These are phyloP conservation scores for Scomber scombrus DNA, from an alignment of 2,113 vertebrate species.

Conservation along the genomic window DNA sequence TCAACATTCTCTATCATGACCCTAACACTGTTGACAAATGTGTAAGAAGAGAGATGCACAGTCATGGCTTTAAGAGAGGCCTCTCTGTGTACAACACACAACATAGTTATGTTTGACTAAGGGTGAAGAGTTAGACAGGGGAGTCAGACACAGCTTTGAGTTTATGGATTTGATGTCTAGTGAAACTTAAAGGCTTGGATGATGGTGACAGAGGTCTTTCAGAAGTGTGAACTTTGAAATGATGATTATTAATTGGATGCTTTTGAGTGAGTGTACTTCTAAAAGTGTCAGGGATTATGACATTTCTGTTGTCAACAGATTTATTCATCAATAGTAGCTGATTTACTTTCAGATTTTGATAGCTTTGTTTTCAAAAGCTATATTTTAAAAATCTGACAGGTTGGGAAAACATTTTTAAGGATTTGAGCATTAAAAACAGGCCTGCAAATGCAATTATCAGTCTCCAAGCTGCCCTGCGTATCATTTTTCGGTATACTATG, in stretches of 20 bases:
- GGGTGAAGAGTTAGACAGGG: not conserved
- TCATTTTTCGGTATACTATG: not conserved
- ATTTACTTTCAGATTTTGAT: not conserved
- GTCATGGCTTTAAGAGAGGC: constrained; percentile 11
- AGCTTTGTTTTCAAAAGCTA: not conserved
- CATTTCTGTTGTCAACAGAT: no score
- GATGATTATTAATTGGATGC: no score
- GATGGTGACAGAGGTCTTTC: no score
- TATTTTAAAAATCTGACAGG: not conserved
- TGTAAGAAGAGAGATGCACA: constrained; percentile 12
- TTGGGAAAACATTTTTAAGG: not conserved
- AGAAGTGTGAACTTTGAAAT: no score
- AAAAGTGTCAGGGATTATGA: no score
- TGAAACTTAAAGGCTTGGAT: no score
- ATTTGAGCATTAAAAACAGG: no score
- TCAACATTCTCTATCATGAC: constrained; percentile 22
- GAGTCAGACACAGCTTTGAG: not conserved
- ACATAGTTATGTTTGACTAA: not conserved
- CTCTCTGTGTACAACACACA: constrained; percentile 18
- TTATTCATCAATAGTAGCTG: not conserved
- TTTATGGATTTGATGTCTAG: not conserved
- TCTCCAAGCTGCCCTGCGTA: not conserved
- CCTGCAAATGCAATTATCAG: not conserved
- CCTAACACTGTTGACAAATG: constrained; percentile 46
- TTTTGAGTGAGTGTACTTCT: no score